A percentile compares a stretch with the other conserved stretches of the same genome.
Evolutionary conservation across 1,140 invertebrate species (phyloP).

Genomic region (Hyles vespertilio): DNA sequence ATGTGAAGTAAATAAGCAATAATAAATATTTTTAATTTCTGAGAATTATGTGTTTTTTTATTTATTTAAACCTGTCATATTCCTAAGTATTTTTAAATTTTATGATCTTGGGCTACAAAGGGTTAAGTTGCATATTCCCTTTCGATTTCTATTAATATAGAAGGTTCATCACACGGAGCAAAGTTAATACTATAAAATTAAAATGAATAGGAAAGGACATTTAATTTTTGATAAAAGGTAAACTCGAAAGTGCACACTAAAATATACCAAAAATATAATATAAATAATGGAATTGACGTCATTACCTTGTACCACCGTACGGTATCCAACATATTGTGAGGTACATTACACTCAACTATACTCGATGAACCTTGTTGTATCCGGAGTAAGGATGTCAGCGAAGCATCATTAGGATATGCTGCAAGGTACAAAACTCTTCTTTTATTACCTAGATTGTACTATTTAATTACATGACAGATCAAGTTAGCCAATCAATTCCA

Average conservation of each 20-base stretch:
- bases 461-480: no score
- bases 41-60: no score
- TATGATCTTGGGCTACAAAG: no score
- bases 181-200: not conserved
- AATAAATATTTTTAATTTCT: no score
- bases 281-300: not conserved
- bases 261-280: conserved; percentile 9
- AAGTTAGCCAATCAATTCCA: no score
- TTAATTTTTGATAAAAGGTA: not conserved
- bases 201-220: not conserved
- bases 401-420: conserved; percentile 19
- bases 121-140: no score
- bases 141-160: no score
- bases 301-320: conserved; percentile 41
- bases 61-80: no score
- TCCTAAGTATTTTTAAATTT: no score
- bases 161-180: not conserved
- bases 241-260: not conserved
- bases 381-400: conserved; percentile 2
- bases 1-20: no score
- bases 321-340: conserved; percentile 15
- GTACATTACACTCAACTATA: conserved; percentile 22
- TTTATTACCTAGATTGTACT: no score
- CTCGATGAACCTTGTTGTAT: conserved; percentile 16
- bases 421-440: conserved; percentile 11